Conservation (phyloP, 1,140 invertebrate species). For the Zaprionus ornatus region DNA sequence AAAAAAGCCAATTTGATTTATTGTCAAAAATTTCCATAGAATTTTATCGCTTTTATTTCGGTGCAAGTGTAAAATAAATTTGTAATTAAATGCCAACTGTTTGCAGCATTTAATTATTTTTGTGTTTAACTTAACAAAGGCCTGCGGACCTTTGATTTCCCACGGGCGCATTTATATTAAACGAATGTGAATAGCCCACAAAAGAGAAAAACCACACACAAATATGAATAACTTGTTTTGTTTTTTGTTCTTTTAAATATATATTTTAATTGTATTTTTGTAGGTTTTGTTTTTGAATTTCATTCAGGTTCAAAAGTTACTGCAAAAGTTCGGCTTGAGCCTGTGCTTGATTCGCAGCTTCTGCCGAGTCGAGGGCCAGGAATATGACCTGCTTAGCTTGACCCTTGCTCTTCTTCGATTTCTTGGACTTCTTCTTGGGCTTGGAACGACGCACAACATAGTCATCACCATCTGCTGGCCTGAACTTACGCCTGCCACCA, state of each 20-base stretch:
- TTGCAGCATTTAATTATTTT: slow-evolving; percentile 1
- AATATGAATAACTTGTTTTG: not conserved
- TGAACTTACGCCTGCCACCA: not conserved
- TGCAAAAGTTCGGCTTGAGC: not conserved
- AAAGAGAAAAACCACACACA: not conserved
- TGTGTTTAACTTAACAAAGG: not conserved
- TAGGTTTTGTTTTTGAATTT: not conserved
- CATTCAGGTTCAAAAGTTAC: not conserved
- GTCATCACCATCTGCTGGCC: not conserved
- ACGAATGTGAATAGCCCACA: not conserved
- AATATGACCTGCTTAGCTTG: slow-evolving; percentile 7
- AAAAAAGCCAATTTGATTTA: slow-evolving; percentile 1
- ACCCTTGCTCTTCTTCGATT: slow-evolving; percentile 13
- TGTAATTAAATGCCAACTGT: not conserved
- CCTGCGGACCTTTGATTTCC: not conserved
- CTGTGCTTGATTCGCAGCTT: not conserved
- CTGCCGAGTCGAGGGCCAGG: slow-evolving; percentile 1
- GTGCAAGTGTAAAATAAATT: slow-evolving; percentile 1
- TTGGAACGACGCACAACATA: slow-evolving; percentile 18
- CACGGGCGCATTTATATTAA: not conserved
- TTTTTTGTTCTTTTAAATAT: not conserved
- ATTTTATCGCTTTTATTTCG: slow-evolving; percentile 1
- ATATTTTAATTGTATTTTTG: not conserved
- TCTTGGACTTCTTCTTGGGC: slow-evolving; percentile 27
- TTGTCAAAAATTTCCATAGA: not conserved